These are phyloP conservation scores for Heliconius himera DNA, from an alignment of 1,140 invertebrate genomes.

Conservation along the genomic window DNA sequence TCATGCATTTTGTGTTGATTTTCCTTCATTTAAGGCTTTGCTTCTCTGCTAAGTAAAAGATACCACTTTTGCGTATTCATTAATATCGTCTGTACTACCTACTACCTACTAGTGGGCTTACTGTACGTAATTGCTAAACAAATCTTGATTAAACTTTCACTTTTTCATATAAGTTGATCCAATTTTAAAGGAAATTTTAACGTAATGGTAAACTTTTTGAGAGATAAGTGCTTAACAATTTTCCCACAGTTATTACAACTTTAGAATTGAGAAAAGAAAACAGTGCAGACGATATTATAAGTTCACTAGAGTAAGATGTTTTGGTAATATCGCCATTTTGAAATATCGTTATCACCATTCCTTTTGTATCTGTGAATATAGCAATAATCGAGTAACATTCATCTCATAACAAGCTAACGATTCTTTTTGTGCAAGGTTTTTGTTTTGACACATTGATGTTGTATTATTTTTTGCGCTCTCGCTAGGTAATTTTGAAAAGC, in stretches of 20 bases:
- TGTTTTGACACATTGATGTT: neutral
- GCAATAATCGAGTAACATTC: neutral
- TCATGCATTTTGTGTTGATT: conserved; percentile 68
- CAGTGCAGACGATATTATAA: neutral
- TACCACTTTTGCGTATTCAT: conserved; percentile 28
- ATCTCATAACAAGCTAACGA: conserved; percentile 8
- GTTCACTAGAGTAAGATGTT: conserved; percentile 12
- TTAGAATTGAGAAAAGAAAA: neutral
- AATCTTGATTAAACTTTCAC: neutral
- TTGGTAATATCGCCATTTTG: conserved; percentile 3
- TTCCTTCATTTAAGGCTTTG: conserved; percentile 46
- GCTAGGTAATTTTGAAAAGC: conserved; percentile 49
- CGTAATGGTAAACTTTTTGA: neutral
- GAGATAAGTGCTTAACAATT: neutral
- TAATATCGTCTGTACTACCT: conserved; percentile 17
- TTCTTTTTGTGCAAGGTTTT: conserved; percentile 13
- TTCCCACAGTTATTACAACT: neutral
- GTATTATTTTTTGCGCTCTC: neutral
- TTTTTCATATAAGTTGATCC: neutral
- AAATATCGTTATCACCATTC: neutral
- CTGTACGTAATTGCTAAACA: neutral
- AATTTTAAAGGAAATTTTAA: neutral
- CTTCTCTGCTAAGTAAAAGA: conserved; percentile 46
- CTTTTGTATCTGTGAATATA: conserved; percentile 5
- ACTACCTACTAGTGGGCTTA: no score